Evolutionary conservation across 2,797 vertebrate species (phyloP).

Genomic region (Acrossocheilus wenchowensis): DNA sequence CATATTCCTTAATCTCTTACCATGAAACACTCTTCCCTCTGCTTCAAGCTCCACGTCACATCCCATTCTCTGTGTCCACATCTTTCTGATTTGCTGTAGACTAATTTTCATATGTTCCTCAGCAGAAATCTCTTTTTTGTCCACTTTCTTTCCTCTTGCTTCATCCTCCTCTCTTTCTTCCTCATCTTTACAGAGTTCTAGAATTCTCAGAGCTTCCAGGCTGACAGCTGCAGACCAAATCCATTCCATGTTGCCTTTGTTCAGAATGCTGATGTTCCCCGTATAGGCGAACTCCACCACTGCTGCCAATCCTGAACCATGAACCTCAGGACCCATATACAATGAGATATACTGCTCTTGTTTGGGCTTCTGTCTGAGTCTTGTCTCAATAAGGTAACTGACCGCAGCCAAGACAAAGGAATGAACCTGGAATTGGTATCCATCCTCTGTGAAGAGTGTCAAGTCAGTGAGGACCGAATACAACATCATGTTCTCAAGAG

Average conservation of each 20-base stretch:
- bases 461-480: slow-evolving; percentile 75
- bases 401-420: slow-evolving; percentile 72
- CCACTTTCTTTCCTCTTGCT: not conserved
- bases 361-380: slow-evolving; percentile 45
- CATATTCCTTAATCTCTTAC: slow-evolving; percentile 61
- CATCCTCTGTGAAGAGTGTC: slow-evolving; percentile 63
- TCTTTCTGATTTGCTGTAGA: slow-evolving; percentile 59
- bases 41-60: slow-evolving; percentile 76
- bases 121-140: not conserved
- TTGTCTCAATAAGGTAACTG: slow-evolving; percentile 62
- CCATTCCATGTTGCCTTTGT: slow-evolving; percentile 40
- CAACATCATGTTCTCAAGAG: slow-evolving; percentile 66
- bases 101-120: slow-evolving; percentile 43
- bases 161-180: not conserved
- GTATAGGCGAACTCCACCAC: slow-evolving; percentile 79
- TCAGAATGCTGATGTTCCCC: slow-evolving; percentile 64
- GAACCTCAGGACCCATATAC: slow-evolving; percentile 64
- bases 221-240: slow-evolving; percentile 66
- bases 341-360: slow-evolving; percentile 47
- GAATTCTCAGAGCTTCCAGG: slow-evolving; percentile 64
- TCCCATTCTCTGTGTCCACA: slow-evolving; percentile 68
- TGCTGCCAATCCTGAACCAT: slow-evolving; percentile 67
- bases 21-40: slow-evolving; percentile 66
- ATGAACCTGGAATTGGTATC: slow-evolving; percentile 64
- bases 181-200: slow-evolving; percentile 65